A percentile compares a stretch with the other conserved stretches of the same genome.
Evolutionary conservation across 2,113 vertebrate genomes (phyloP).

Genomic region (Furnarius figulus): DNA sequence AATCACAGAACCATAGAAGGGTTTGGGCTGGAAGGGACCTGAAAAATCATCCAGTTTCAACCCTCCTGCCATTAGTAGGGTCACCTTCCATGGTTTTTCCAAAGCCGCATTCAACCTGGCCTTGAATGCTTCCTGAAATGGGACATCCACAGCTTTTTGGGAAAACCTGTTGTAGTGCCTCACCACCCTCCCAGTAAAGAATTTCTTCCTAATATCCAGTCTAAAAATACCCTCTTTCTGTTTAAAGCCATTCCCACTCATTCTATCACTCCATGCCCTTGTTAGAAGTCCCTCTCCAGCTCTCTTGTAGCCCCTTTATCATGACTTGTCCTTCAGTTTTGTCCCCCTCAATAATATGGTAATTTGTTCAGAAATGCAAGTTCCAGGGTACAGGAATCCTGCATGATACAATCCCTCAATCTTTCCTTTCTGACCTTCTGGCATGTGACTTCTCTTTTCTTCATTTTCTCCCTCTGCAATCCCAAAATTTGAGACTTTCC

Average conservation of each 20-base stretch:
- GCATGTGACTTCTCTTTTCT: background rate
- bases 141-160: background rate
- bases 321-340: background rate
- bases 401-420: background rate
- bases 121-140: background rate
- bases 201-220: background rate
- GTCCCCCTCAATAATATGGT: background rate
- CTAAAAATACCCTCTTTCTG: background rate
- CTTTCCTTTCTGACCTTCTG: background rate
- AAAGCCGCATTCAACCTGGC: fast-evolving
- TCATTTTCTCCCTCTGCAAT: background rate
- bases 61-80: background rate
- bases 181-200: background rate
- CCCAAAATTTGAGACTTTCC: background rate
- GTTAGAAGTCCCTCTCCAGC: background rate
- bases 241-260: background rate
- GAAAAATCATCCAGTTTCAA: background rate
- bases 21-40: background rate
- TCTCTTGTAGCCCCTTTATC: background rate
- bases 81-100: background rate
- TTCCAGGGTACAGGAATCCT: background rate
- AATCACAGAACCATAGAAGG: background rate
- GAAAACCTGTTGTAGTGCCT: background rate
- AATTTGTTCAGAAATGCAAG: background rate
- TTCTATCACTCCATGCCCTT: background rate